A percentile compares a stretch with the other conserved stretches of the same genome.
Evolutionary conservation across 64 coral and sea anemone genomes (phyloP).

Genomic region (Porites lutea): DNA sequence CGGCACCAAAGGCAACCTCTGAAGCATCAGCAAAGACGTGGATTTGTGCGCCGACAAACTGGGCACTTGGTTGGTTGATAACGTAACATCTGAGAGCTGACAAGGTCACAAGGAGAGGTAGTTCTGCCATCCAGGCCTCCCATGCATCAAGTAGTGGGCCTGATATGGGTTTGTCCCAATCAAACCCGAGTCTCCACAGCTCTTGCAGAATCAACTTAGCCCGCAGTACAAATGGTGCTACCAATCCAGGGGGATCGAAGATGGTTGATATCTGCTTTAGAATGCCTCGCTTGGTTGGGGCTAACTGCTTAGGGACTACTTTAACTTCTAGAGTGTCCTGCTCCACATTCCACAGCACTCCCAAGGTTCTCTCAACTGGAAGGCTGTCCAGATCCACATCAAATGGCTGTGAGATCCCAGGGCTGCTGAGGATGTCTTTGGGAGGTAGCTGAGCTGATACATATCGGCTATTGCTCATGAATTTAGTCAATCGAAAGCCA

Average conservation of each 20-base stretch:
- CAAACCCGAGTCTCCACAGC: conserved; percentile 30
- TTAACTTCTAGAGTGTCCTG: conserved; percentile 25
- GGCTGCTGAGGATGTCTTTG: background rate
- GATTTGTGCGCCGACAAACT: conserved; percentile 4
- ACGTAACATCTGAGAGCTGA: conserved; percentile 30
- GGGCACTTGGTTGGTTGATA: background rate
- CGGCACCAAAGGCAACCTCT: conserved; percentile 42
- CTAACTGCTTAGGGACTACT: background rate
- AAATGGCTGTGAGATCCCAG: background rate
- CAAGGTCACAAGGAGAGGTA: conserved; percentile 28
- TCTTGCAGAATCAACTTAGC: conserved; percentile 69
- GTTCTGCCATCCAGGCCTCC: conserved; percentile 40
- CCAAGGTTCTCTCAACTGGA: conserved; percentile 11
- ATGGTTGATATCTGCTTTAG: conserved; percentile 19
- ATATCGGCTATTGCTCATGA: conserved; percentile 19
- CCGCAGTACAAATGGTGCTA: conserved; percentile 51
- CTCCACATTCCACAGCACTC: conserved; percentile 18
- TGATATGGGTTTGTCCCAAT: conserved; percentile 56
- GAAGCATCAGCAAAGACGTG: conserved; percentile 72
- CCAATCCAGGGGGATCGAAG: conserved; percentile 63
- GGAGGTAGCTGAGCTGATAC: conserved; percentile 21
- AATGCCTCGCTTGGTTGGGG: conserved; percentile 37
- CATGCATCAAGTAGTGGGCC: conserved; percentile 21
- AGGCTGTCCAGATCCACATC: background rate
- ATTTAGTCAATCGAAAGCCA: conserved; percentile 58